phyloP scores from a whole-genome alignment of 2,113 vertebrate species.

The Python bivittatus region DNA sequence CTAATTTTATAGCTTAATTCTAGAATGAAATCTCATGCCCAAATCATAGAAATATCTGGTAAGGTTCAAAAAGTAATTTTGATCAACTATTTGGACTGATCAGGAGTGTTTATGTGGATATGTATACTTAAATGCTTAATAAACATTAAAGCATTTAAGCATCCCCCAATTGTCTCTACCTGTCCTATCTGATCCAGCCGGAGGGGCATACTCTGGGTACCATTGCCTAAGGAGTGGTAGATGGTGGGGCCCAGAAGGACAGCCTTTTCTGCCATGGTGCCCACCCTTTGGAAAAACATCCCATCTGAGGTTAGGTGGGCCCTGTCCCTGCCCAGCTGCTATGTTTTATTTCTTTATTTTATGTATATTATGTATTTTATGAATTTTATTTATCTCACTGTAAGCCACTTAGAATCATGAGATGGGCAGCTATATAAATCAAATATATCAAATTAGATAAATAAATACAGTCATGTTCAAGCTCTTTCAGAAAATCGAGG shows the following conservation, averaged over 20 bases:
- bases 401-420: background rate
- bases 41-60: background rate
- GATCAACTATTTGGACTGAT: background rate
- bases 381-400: background rate
- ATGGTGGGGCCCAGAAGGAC: background rate
- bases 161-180: background rate
- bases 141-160: too few species aligned
- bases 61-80: background rate
- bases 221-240: background rate
- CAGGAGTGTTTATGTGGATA: background rate
- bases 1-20: background rate
- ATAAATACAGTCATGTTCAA: background rate
- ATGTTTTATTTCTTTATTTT: background rate
- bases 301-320: background rate
- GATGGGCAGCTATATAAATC: background rate
- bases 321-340: background rate
- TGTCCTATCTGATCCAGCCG: background rate
- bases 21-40: background rate
- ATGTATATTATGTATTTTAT: background rate
- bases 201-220: background rate
- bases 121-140: background rate
- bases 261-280: background rate
- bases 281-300: background rate
- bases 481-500: background rate
- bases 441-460: background rate